These are phyloP conservation scores for Noctua fimbriata DNA, from an alignment of 2,888 invertebrate genomes.

Conservation along the genomic window DNA sequence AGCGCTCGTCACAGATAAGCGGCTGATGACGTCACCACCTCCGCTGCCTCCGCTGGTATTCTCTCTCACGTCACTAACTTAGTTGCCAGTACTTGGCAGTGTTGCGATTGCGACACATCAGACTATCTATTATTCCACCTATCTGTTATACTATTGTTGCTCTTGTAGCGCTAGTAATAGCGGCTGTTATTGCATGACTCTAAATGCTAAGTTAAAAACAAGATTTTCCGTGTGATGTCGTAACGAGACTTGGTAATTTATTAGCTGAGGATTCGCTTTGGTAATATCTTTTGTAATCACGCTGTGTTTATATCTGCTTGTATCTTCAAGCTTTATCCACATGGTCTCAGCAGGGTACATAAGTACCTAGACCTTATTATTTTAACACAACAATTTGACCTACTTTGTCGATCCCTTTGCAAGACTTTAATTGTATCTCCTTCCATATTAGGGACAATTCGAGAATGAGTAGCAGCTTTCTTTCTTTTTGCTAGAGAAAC, in stretches of 20 bases:
- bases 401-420: neutral
- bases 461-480: neutral
- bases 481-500: neutral
- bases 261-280: conserved; percentile 42
- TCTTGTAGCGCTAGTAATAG: conserved; percentile 55
- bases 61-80: conserved; percentile 66
- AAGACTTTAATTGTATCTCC: neutral
- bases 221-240: conserved; percentile 59
- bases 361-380: neutral
- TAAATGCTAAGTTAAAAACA: conserved; percentile 48
- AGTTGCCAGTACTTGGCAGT: conserved; percentile 38
- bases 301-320: neutral
- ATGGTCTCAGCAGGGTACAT: conserved; percentile 9
- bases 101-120: conserved; percentile 52
- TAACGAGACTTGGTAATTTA: conserved; percentile 55
- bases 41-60: conserved; percentile 47
- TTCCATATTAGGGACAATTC: neutral
- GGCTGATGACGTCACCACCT: conserved; percentile 71
- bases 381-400: neutral
- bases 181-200: conserved; percentile 49
- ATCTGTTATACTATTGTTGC: conserved; percentile 53
- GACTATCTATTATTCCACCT: conserved; percentile 65
- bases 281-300: conserved; percentile 25
- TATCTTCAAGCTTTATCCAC: conserved; percentile 23
- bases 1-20: conserved; percentile 85